Evolutionary conservation across 1,140 invertebrate species (phyloP), one percentile per base, ranked within the genome.

Genomic region (Scaptomyza montana): DNA sequence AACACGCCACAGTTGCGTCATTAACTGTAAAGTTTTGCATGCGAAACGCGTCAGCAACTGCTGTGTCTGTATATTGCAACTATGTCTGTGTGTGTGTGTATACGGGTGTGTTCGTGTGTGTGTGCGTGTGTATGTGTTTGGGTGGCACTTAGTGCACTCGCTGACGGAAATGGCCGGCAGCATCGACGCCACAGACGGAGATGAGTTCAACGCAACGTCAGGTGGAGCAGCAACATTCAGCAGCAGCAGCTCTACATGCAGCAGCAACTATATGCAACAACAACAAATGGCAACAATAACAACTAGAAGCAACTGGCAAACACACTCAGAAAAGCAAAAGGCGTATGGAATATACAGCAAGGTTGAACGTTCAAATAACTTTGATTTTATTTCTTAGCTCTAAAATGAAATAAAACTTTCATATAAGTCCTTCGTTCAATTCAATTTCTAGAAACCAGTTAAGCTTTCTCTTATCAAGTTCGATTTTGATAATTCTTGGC

Each of bases 1-100:
- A 89, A 89, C 84, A 89, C 77, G 79, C 84, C 84, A 89, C 84
- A 89, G 84, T 89, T 89, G 84, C 84, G 84, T 84, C 84, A 89
- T 89, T 89, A 89, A 89, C 84, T 84, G 77, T 51, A 77, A 84
- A 89, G 84, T 89, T 89, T 89, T 89, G 84, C 84, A 89, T 84
- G 75, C 84, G 66, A 67, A 71, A 63, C 75, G 67, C 82, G 82
- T 85, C 81, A 77, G 69, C 66, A 73, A 71, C 46, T 46, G 54
- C 16, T 65, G 54, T 65, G 33, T 36, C 33, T 47, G 55, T 19
- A 43, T 36, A n/a, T n/a, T 51, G 13, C 36, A 6, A 10, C 21
- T 28, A 13, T 25, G 41, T 16, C 8, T 13, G 43, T 51, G 5
- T 39, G 41, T 16, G 12, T 13, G 43, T 51, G 5, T 39, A 0